These are phyloP conservation scores for Myrmecophaga tridactyla DNA, from an alignment of 2,113 vertebrate species.

Conservation along the genomic window DNA sequence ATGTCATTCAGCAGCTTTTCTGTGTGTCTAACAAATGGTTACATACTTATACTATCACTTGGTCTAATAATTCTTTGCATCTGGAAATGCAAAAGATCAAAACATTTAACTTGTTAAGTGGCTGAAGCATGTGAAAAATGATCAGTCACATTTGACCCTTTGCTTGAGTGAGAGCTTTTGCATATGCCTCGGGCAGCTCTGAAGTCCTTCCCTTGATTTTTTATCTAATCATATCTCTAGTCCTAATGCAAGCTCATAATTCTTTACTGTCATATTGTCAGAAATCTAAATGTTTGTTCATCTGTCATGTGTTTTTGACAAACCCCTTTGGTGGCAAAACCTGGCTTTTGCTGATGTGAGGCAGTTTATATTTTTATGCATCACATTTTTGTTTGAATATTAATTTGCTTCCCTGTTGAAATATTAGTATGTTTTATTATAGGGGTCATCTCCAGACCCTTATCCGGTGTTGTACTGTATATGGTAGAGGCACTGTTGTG, in stretches of 20 bases:
- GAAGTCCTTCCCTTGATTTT: background rate
- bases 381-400: background rate
- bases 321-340: background rate
- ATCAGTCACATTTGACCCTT: background rate
- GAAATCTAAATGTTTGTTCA: background rate
- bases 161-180: background rate
- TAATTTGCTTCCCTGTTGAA: background rate
- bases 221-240: background rate
- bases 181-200: background rate
- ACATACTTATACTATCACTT: background rate
- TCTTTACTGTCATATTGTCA: background rate
- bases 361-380: background rate
- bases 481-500: no score
- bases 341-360: background rate
- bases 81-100: constrained; percentile 39
- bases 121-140: background rate
- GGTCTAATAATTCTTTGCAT: constrained; percentile 15
- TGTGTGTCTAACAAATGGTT: background rate
- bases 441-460: background rate
- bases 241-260: background rate
- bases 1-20: constrained; percentile 3
- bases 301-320: background rate
- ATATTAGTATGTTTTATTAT: background rate
- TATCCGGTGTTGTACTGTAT: background rate
- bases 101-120: constrained; percentile 33